phyloP scores from a whole-genome alignment of 2,113 vertebrate genomes.

The Leuciscus idus region DNA sequence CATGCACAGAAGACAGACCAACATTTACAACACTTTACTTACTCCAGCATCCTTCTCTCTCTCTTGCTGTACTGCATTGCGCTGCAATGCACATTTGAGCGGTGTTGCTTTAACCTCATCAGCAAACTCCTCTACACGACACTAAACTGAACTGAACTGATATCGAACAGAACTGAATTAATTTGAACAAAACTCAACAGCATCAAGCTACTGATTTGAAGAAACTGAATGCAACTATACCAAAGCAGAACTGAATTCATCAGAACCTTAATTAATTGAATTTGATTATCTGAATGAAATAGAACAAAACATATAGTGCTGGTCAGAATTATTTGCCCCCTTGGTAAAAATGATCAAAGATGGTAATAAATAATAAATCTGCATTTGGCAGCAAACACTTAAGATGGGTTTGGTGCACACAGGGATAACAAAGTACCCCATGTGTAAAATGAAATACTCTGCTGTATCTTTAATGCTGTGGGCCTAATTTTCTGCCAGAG shows the following conservation, averaged over 20 bases:
- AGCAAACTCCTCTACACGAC: conserved; percentile 34
- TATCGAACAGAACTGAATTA: not conserved
- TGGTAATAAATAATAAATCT: no score
- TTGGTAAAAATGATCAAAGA: no score
- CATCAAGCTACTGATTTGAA: not conserved
- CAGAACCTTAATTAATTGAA: not conserved
- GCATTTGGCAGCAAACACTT: no score
- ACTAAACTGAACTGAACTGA: not conserved
- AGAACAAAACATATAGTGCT: not conserved
- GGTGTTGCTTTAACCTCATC: conserved; percentile 10
- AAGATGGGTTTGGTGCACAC: no score
- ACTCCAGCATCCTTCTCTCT: conserved; percentile 43
- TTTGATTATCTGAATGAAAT: not conserved
- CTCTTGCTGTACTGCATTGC: conserved; percentile 35
- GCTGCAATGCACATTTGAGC: conserved; percentile 32
- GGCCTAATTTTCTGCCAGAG: no score
- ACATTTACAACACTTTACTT: conserved; percentile 57
- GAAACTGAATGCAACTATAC: not conserved
- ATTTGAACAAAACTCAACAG: not conserved
- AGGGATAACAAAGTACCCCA: no score
- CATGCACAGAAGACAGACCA: conserved; percentile 78
- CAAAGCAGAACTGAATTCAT: not conserved
- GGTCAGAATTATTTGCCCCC: no score
- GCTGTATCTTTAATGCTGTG: no score
- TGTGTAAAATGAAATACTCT: no score